These are phyloP conservation scores for Belonocnema kinseyi DNA, from an alignment of 1,140 invertebrate genomes.

Conservation along the genomic window DNA sequence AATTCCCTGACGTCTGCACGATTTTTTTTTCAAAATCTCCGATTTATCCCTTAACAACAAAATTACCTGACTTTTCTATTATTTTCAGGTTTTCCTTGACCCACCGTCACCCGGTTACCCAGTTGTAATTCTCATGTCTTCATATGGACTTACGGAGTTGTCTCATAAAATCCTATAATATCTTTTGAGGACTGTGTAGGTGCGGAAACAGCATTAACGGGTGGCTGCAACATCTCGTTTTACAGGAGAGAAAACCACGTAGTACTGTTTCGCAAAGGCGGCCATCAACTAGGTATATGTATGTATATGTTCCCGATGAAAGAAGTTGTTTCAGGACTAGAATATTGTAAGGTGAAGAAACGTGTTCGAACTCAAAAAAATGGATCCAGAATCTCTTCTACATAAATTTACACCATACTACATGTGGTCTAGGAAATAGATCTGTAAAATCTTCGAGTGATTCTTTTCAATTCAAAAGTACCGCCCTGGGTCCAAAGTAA, in stretches of 20 bases:
- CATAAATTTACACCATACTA: constrained; percentile 3
- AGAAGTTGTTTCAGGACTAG: constrained; percentile 35
- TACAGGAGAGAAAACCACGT: constrained; percentile 36
- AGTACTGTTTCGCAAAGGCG: constrained; percentile 38
- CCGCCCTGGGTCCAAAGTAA: neutral
- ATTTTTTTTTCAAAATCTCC: too few species aligned
- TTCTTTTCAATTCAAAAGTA: neutral
- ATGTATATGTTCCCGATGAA: constrained; percentile 21
- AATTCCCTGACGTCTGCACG: too few species aligned
- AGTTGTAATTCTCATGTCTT: constrained; percentile 3
- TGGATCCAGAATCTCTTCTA: neutral
- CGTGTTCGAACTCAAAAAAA: constrained; percentile 33
- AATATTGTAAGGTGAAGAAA: constrained; percentile 35
- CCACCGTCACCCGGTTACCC: too few species aligned
- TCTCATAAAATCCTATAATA: neutral
- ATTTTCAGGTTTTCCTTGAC: too few species aligned
- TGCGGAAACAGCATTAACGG: neutral
- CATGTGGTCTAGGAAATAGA: neutral
- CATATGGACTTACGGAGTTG: neutral
- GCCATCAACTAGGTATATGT: constrained; percentile 4
- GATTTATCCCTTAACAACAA: too few species aligned
- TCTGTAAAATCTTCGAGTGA: neutral
- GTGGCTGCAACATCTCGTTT: constrained; percentile 32
- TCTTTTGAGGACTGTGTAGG: neutral
- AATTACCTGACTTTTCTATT: too few species aligned